Percentiles rank a stretch among this genome's conserved stretches.
Conservation (phyloP, 2,888 invertebrate genomes). For the Agrochola litura region DNA sequence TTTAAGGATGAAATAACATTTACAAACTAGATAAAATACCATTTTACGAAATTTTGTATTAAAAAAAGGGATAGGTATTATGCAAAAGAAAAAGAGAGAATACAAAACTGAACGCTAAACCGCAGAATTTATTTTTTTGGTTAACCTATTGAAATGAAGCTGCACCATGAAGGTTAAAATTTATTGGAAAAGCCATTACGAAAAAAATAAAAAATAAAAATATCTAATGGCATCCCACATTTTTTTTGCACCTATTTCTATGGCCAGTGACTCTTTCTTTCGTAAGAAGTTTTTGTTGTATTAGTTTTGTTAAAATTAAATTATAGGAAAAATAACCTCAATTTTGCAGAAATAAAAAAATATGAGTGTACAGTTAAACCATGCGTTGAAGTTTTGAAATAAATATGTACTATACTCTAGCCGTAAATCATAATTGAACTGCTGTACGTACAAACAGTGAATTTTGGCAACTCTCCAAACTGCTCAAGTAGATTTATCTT, state of each 20-base stretch:
- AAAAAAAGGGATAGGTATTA: too few species aligned
- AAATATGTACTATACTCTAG: slow-evolving; percentile 27
- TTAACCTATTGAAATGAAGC: background rate
- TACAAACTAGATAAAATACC: background rate
- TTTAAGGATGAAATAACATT: background rate
- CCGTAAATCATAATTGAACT: slow-evolving; percentile 64
- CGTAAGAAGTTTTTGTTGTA: background rate
- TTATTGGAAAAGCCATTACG: background rate
- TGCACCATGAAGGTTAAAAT: background rate
- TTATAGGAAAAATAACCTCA: background rate
- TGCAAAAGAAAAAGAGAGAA: background rate
- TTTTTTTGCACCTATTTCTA: background rate
- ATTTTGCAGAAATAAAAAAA: background rate
- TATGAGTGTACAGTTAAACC: slow-evolving; percentile 12
- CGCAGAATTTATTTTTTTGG: background rate
- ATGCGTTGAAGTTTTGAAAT: slow-evolving; percentile 16
- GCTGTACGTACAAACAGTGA: slow-evolving; percentile 39
- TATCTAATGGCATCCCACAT: background rate
- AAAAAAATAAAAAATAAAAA: background rate
- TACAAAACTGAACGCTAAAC: background rate
- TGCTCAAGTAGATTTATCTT: slow-evolving; percentile 42
- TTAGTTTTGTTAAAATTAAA: background rate
- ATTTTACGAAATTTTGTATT: too few species aligned
- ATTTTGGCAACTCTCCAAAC: slow-evolving; percentile 57
- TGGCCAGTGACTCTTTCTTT: background rate